Base-by-base conservation (phyloP, 2,113 vertebrate species). In the Poicephalus gulielmi region DNA sequence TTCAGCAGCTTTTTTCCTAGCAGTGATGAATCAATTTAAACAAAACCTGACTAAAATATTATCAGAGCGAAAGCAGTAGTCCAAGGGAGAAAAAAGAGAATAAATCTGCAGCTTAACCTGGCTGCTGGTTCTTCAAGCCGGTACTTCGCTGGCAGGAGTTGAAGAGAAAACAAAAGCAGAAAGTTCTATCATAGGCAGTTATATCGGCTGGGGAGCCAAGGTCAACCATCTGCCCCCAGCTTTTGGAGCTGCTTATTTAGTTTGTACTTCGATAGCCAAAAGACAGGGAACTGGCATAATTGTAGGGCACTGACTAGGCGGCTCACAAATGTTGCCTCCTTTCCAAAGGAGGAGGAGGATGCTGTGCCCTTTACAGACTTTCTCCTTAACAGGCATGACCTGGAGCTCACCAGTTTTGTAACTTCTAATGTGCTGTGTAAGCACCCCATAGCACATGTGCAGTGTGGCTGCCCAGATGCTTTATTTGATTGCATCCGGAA, bases 1-100 rank as follows among this genome's bases (percentile, higher is more conserved):
- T 89, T 82, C 57, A 55, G 55, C 81, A 44, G 41, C 69, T 73
- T 37, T 77, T 91, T 94, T 41, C 69, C 85, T 70, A 83, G 57
- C 63, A 79, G 41, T 41, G 55, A 50, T 70, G 59, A 82, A 78
- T 85, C 44, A 24, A 46, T 86, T 94, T 70, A 85, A 87, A 82
- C 69, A 39, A 91, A 86, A 86, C 31, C 23, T 13, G 11, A 43
- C 9, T 86, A 44, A 77, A 87, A 43, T 19, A 25, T 64, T 59
- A 60, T 37, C 46, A 25, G 59, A 35, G 9, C 77, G 64, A 83
- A 95, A 90, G 59, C 50, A 73, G 24, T 46, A 88, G 68, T 89
- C 53, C 31, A 59, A 53, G 18, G 73, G 35, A 71, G 64, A 92
- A 95, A 63, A 47, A 44, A 68, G 33, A 31, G 75, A 77, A 75